Evolutionary conservation across 2,113 vertebrate genomes (phyloP), one percentile per base, ranked within the genome.

Genomic region (Oriolus oriolus): DNA sequence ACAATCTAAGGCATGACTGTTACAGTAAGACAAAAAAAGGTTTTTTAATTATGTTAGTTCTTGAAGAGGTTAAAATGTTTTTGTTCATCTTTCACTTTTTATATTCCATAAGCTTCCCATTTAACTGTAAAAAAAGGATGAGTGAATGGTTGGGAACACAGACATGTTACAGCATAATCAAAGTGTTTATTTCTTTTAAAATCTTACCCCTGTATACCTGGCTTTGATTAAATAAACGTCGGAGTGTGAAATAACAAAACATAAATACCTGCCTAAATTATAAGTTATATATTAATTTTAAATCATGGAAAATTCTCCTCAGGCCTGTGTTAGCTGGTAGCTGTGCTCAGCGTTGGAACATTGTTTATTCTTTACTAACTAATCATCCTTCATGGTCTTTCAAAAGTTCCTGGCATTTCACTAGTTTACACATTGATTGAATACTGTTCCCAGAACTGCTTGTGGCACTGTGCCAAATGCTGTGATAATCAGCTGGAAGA

Each of bases 401-500:
- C 97, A 97, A 97, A 98, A 97, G 97, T 98, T 97, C 96, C 97
- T 97, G 96, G 97, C 97, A 97, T 97, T 97, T 97, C 92, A 97
- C 97, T 97, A 93, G 96, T 96, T 98, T 98, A 96, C 89, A 93
- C 97, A 90, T 95, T 97, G 97, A 98, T 98, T 98, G 97, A 98
- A 98, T 76, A 92, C 93, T 87, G 90, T 97, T 97, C 97, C 97
- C 97, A 98, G 97, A 98, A 97, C 97, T 96, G 95, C 96, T 93
- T 86, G 84, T 98, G 98, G 98, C 97, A 86, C 83, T 11, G 49
- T 49, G 95, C 97, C 98, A 98, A 97, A 96, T 93, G 96, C 98
- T 98, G 98, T 97, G 98, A 98, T 98, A 98, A 98, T 98, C 98
- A 98, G 93, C 97, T 98, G 94, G 97, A 98, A 98, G 98, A 98